phyloP scores from a whole-genome alignment of 2,888 invertebrate genomes.

The Imbricaverruca yamaguchii region DNA sequence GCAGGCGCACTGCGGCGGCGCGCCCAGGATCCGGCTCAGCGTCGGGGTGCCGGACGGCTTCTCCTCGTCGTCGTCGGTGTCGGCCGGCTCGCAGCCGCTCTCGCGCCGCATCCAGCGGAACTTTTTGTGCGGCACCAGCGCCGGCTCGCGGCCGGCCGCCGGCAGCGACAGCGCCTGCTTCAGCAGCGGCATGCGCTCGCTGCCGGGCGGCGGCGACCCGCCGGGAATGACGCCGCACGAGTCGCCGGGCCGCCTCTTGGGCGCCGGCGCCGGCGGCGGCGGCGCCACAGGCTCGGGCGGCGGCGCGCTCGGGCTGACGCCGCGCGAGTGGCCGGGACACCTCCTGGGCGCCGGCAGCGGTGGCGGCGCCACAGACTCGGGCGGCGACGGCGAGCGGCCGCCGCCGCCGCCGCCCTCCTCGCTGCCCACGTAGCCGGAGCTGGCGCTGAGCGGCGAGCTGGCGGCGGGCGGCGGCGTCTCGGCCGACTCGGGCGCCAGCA shows the following conservation, averaged over 20 bases:
- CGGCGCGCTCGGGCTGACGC: constrained; percentile 22
- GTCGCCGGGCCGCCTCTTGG: constrained; percentile 24
- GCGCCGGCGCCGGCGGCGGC: constrained; percentile 26
- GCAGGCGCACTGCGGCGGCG: constrained; percentile 27
- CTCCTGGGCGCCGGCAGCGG: background rate
- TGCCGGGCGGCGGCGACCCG: constrained; percentile 28
- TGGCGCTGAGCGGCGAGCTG: constrained; percentile 39
- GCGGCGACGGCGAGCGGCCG: constrained; percentile 1
- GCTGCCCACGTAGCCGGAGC: constrained; percentile 20
- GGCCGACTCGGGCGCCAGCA: constrained; percentile 60
- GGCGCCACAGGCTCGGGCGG: constrained; percentile 10
- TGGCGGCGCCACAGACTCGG: background rate
- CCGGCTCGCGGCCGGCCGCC: constrained; percentile 90
- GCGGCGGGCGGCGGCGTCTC: constrained; percentile 54
- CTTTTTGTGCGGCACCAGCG: constrained; percentile 92
- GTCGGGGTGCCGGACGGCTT: constrained; percentile 39
- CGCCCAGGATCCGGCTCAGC: constrained; percentile 35
- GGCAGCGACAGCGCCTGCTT: constrained; percentile 72
- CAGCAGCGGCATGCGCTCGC: constrained; percentile 79
- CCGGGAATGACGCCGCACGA: constrained; percentile 37
- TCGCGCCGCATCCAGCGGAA: constrained; percentile 60
- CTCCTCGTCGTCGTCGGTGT: constrained; percentile 27
- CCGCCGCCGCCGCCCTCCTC: constrained; percentile 3
- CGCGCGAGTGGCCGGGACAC: background rate
- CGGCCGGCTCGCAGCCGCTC: constrained; percentile 28